phyloP scores from a whole-genome alignment of 2,113 vertebrate species.

The Poecile atricapillus region DNA sequence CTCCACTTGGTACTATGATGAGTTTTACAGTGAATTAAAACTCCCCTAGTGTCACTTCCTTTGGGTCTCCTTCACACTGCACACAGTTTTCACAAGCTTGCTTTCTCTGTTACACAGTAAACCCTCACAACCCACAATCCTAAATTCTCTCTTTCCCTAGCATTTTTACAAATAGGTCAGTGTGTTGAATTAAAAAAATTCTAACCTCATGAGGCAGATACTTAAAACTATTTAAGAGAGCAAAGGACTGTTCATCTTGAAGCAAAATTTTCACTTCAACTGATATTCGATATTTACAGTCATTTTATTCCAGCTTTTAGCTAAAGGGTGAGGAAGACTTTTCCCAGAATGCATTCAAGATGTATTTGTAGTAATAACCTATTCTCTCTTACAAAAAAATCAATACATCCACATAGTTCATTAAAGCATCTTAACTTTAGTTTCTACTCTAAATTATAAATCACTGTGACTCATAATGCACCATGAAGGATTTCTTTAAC shows the following conservation, averaged over 20 bases:
- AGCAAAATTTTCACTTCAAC: neutral
- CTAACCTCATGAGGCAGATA: neutral
- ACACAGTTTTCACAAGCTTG: neutral
- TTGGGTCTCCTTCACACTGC: neutral
- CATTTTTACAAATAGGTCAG: neutral
- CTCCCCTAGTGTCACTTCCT: neutral
- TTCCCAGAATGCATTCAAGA: neutral
- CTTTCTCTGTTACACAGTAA: neutral
- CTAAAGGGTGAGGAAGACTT: neutral
- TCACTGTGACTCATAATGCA: neutral
- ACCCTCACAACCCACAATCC: neutral
- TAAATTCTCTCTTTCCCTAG: neutral
- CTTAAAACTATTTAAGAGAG: neutral
- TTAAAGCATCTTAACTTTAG: neutral
- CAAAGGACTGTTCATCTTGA: neutral
- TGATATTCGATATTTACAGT: neutral
- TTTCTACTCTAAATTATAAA: neutral
- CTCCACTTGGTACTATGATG: neutral
- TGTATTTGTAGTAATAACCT: neutral
- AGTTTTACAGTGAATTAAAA: neutral
- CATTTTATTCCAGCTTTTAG: neutral
- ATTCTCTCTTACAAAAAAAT: neutral
- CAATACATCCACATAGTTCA: neutral
- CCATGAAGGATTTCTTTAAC: neutral
- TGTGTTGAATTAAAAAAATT: neutral